phyloP scores from a whole-genome alignment of 2,113 vertebrate species.

The Channa argus region DNA sequence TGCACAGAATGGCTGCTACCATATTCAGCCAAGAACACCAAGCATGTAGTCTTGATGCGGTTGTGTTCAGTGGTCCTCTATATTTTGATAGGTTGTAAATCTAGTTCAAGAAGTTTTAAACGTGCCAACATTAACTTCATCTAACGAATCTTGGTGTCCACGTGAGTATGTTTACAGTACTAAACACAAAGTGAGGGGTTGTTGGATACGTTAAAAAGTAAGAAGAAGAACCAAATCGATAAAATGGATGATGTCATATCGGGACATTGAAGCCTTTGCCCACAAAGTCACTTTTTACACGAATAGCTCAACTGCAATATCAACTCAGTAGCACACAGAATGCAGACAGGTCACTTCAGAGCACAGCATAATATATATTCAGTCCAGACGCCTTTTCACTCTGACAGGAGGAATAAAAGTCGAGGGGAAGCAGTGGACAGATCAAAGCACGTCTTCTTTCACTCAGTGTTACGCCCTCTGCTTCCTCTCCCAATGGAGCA shows the following conservation, averaged over 20 bases:
- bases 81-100: no score
- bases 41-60: no score
- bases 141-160: no score
- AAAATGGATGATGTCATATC: background rate
- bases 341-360: background rate
- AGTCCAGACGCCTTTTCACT: background rate
- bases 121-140: no score
- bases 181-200: no score
- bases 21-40: no score
- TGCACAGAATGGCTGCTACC: no score
- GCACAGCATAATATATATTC: background rate
- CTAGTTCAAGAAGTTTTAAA: no score
- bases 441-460: slow-evolving; percentile 27
- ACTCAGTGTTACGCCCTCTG: background rate
- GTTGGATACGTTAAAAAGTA: background rate
- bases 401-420: slow-evolving; percentile 9
- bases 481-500: slow-evolving; percentile 7
- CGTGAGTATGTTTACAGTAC: no score
- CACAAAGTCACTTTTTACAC: background rate
- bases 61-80: no score
- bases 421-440: background rate
- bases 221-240: background rate
- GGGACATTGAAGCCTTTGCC: background rate
- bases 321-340: background rate
- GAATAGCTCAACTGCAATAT: background rate